phyloP scores from a whole-genome alignment of 2,113 vertebrate species.

The Pachyramphus minor region DNA sequence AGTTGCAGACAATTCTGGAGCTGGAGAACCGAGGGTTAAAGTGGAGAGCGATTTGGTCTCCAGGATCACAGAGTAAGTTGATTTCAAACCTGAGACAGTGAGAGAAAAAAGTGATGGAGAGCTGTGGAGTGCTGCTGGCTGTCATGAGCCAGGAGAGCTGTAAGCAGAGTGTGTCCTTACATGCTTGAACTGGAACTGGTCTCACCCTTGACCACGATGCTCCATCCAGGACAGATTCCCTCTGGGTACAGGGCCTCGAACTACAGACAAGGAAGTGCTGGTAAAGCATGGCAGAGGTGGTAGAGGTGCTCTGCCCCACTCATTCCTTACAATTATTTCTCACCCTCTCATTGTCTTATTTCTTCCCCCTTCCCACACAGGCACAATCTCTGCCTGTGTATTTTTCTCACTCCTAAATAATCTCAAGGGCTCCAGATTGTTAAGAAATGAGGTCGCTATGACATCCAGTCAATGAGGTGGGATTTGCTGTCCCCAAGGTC shows the following conservation, averaged over 20 bases:
- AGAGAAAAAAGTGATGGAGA: not conserved
- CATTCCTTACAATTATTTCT: not conserved
- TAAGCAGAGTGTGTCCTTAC: slow-evolving; percentile 9
- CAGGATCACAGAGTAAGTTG: slow-evolving; percentile 74
- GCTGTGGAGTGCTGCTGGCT: rapidly evolving
- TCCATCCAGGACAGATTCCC: slow-evolving; percentile 82
- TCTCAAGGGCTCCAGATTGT: not conserved
- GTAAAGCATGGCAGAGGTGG: not conserved
- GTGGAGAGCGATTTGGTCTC: slow-evolving; percentile 78
- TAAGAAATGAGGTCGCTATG: not conserved
- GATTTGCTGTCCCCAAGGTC: not conserved
- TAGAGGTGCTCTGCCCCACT: not conserved
- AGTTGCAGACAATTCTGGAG: slow-evolving; percentile 74
- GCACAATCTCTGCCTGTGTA: not conserved
- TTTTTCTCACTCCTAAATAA: not conserved
- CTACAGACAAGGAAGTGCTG: not conserved
- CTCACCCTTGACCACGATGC: slow-evolving; percentile 73
- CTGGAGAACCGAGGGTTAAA: slow-evolving; percentile 77
- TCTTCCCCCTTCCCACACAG: not conserved
- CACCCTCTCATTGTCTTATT: not conserved
- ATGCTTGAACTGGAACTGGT: slow-evolving; percentile 63
- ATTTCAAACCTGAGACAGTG: slow-evolving; percentile 76
- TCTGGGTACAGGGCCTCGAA: slow-evolving; percentile 79
- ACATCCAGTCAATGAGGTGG: not conserved
- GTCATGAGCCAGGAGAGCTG: rapidly evolving